Evolutionary conservation across 2,113 vertebrate species (phyloP).

Genomic region (Hymenochirus boettgeri): DNA sequence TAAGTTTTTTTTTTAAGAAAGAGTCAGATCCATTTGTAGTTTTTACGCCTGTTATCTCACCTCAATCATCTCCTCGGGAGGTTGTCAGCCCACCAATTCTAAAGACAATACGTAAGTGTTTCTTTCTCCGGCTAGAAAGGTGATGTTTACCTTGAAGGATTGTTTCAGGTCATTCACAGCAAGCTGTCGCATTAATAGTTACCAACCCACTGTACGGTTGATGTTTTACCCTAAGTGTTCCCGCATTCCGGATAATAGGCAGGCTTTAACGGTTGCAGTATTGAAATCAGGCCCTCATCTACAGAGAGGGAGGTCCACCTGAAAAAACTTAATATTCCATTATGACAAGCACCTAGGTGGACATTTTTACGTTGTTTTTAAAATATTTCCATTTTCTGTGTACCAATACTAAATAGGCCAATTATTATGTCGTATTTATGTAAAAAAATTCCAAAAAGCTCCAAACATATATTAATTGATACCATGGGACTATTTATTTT

Average conservation of each 20-base stretch:
- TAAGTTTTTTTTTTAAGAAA: too few species aligned
- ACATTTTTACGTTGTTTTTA: too few species aligned
- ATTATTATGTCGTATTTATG: too few species aligned
- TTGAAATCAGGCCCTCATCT: constrained; percentile 82
- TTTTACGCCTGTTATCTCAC: too few species aligned
- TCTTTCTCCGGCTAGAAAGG: constrained; percentile 85
- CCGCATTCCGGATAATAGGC: constrained; percentile 86
- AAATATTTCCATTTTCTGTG: too few species aligned
- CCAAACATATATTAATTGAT: too few species aligned
- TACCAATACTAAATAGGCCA: too few species aligned
- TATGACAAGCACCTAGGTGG: too few species aligned
- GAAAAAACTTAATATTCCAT: too few species aligned
- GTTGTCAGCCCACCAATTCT: constrained; percentile 83
- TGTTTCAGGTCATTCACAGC: constrained; percentile 76
- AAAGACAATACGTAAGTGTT: constrained; percentile 72
- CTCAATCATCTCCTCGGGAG: constrained; percentile 87
- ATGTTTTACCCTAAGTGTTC: constrained; percentile 82
- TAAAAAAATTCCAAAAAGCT: too few species aligned
- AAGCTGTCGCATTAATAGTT: constrained; percentile 71
- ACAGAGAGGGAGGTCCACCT: constrained; percentile 73
- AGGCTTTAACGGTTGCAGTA: constrained; percentile 69
- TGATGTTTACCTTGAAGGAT: constrained; percentile 70
- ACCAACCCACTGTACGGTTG: constrained; percentile 80
- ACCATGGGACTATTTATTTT: too few species aligned
- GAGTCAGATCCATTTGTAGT: too few species aligned